Evolutionary conservation across 2,888 invertebrate genomes (phyloP).

Genomic region (Panzeria rudis): DNA sequence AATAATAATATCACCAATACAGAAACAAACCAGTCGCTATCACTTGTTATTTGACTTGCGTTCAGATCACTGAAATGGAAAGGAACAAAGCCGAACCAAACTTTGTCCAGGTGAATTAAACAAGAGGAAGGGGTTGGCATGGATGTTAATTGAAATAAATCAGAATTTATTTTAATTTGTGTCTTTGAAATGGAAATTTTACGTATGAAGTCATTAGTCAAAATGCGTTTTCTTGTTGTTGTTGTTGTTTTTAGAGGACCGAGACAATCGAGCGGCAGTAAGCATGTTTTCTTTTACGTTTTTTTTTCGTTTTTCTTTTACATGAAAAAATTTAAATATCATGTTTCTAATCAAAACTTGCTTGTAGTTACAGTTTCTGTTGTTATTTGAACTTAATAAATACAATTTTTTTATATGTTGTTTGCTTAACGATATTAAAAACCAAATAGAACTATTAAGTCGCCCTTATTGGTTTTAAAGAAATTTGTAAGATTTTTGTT

Average conservation of each 20-base stretch:
- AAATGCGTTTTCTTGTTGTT: conserved; percentile 2
- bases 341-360: not conserved
- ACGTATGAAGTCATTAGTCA: conserved; percentile 43
- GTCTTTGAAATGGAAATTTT: conserved; percentile 47
- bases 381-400: not conserved
- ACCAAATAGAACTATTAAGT: not conserved
- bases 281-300: not conserved
- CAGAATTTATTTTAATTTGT: conserved; percentile 58
- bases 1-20: conserved; percentile 35
- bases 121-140: not conserved
- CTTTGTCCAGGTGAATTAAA: not conserved
- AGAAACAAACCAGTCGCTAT: conserved; percentile 46
- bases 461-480: too few species aligned
- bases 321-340: conserved; percentile 15
- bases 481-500: too few species aligned
- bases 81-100: conserved; percentile 20
- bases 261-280: conserved; percentile 10
- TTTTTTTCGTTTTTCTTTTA: not conserved
- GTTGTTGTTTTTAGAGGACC: not conserved
- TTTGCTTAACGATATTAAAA: not conserved
- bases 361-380: not conserved
- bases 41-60: conserved; percentile 52
- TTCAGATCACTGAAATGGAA: conserved; percentile 48
- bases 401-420: too few species aligned
- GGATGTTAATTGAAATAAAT: conserved; percentile 46